Base-by-base conservation (phyloP, 2,113 vertebrate genomes). In the Zapus hudsonius region DNA sequence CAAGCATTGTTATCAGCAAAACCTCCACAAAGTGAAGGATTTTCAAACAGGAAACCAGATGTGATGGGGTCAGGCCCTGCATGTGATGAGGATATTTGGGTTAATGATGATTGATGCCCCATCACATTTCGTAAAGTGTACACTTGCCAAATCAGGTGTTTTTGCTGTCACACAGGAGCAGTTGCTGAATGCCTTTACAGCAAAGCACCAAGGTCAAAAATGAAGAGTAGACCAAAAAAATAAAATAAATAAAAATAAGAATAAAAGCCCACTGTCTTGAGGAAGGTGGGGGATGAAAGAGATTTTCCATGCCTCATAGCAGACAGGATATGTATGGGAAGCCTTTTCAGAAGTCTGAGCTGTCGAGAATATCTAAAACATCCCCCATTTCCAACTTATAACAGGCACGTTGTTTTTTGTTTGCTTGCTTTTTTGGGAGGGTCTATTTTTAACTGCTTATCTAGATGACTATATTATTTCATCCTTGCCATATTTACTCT, bases 61-160 rank as follows among this genome's bases (percentile, higher is more conserved):
- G 98, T 97, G 98, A 98, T 96, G 93, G 94, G 97, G 98, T 98
- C 97, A 98, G 95, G 85, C 83, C 90, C 96, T 96, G 96, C 87
- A 90, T 96, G 95, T 96, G 97, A 98, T 87, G 93, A 95, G 92
- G 96, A 97, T 97, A 94, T 55, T 57, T 52, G 75, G 98, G 98
- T 98, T 98, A 99, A 99, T 98, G 98, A 98, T 99, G 98, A 99
- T 95, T 98, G 98, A 99, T 98, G 98, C 84, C 92, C 36, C 89
- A 98, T 97, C 97, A 95, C 96, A 97, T 98, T 97, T 97, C 98
- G 97, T 97, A 97, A 97, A 98, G 96, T 87, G 96, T 87, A 94
- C 64, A 95, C 91, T 97, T 97, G 97, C 97, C 95, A 98, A 95
- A 97, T 98, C 96, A 96, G 96, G 91, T 93, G 83, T 94, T 98